A percentile compares a stretch with the other conserved stretches of the same genome.
phyloP scores from a whole-genome alignment of 2,888 invertebrate species.

The Chrysomela aeneicollis region DNA sequence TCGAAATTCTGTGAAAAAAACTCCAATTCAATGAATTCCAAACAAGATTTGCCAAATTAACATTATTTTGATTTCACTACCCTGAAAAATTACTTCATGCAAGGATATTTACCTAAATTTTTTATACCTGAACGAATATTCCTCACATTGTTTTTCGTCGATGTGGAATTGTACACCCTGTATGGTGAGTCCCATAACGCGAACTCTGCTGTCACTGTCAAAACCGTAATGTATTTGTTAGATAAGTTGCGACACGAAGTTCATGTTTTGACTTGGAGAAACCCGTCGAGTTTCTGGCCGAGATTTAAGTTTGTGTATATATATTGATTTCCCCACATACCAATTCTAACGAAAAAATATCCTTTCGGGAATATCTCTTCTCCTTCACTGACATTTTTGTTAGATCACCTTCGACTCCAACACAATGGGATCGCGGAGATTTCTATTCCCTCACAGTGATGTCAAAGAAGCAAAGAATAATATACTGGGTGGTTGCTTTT shows the following conservation, averaged over 20 bases:
- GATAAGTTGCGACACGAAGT: not conserved
- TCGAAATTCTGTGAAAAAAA: too few relatives aligned
- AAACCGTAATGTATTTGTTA: conserved; percentile 25
- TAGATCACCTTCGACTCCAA: not conserved
- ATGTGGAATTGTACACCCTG: too few relatives aligned
- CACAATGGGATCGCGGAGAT: not conserved
- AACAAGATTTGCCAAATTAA: too few relatives aligned
- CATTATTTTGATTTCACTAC: too few relatives aligned
- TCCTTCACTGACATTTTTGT: not conserved
- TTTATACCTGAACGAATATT: too few relatives aligned
- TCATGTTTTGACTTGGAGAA: not conserved
- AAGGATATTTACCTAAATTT: too few relatives aligned
- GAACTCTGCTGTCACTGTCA: conserved; percentile 18
- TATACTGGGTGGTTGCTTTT: too few relatives aligned
- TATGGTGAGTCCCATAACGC: too few relatives aligned
- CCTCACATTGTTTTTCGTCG: too few relatives aligned
- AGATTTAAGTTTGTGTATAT: not conserved
- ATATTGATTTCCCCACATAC: not conserved
- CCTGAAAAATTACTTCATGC: too few relatives aligned
- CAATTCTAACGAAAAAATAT: not conserved
- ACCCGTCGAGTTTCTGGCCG: not conserved
- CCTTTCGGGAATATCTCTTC: not conserved
- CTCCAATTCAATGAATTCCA: too few relatives aligned
- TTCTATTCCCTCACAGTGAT: not conserved
- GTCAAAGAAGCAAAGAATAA: too few relatives aligned